Percentiles rank a stretch among this genome's conserved stretches.
These are phyloP conservation scores for Stylophora pistillata DNA, from an alignment of 64 coral and sea anemone species.

Conservation along the genomic window DNA sequence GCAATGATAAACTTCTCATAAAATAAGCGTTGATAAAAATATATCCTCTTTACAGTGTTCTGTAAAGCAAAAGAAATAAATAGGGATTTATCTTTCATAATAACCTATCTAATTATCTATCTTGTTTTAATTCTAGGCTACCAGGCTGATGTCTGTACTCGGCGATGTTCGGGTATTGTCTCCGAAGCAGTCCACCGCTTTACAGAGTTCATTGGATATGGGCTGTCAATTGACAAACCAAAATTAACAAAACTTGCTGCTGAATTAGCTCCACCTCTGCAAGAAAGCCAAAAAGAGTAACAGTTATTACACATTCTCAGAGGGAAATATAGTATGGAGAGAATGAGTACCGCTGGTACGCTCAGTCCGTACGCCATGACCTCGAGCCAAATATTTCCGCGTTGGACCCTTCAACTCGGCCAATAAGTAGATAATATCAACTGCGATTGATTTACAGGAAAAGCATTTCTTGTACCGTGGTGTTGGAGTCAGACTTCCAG, in stretches of 20 bases:
- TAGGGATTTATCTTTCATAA: background rate
- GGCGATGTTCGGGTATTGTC: constrained; percentile 16
- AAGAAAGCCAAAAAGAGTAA: background rate
- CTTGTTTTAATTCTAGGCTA: background rate
- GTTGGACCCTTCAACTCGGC: no score
- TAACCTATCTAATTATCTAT: background rate
- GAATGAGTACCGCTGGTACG: no score
- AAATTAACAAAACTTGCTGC: constrained; percentile 94
- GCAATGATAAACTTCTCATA: background rate
- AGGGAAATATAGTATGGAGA: background rate
- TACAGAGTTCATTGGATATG: constrained; percentile 59
- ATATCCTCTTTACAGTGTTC: background rate
- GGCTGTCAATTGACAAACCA: constrained; percentile 85
- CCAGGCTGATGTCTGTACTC: constrained; percentile 40
- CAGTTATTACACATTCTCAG: background rate
- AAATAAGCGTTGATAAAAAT: constrained; percentile 22
- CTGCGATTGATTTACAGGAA: no score
- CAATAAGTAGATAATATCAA: no score
- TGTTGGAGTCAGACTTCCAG: no score
- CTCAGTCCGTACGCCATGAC: no score
- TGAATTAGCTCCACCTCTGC: constrained; percentile 76
- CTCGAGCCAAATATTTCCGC: no score
- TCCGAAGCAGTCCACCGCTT: constrained; percentile 23
- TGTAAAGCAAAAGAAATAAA: background rate
- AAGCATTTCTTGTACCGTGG: no score